Percentiles rank a stretch among this genome's conserved stretches.
Conservation (phyloP, 2,113 vertebrate genomes). For the Aspiorhynchus laticeps region DNA sequence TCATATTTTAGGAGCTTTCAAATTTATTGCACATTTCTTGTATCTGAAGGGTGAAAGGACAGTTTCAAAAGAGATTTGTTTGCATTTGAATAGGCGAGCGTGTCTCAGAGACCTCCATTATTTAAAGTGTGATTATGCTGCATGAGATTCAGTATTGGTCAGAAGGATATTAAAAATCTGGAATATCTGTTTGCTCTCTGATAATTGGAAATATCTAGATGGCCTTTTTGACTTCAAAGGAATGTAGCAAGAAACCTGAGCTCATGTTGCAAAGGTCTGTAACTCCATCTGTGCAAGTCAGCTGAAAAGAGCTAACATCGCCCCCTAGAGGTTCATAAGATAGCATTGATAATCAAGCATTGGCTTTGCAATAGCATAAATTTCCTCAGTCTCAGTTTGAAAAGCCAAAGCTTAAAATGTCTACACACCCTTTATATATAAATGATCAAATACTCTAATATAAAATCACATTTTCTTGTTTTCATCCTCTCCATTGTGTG, state of each 20-base stretch:
- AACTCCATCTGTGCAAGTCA: neutral
- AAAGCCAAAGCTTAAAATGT: neutral
- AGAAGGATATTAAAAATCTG: slow-evolving; percentile 44
- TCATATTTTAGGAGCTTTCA: neutral
- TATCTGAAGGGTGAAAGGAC: slow-evolving; percentile 39
- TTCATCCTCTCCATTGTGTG: slow-evolving; percentile 50
- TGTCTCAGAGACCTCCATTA: slow-evolving; percentile 36
- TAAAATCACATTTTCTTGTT: slow-evolving; percentile 55
- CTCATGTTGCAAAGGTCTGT: neutral
- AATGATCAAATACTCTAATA: neutral
- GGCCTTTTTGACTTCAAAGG: slow-evolving; percentile 15
- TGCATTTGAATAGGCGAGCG: slow-evolving; percentile 32
- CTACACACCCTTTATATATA: neutral
- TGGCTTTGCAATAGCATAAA: neutral
- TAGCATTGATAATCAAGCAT: neutral
- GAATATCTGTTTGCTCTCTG: slow-evolving; percentile 47
- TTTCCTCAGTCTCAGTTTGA: neutral
- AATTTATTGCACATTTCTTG: neutral
- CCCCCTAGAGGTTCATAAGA: slow-evolving; percentile 53
- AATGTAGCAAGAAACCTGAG: slow-evolving; percentile 23
- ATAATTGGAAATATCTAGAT: slow-evolving; percentile 56
- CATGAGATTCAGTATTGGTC: slow-evolving; percentile 22
- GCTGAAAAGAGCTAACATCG: slow-evolving; percentile 42
- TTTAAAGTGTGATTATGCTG: slow-evolving; percentile 38
- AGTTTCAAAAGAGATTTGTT: slow-evolving; percentile 39